Conservation (phyloP, 2,797 vertebrate genomes). For the Arremon brunneinucha region DNA sequence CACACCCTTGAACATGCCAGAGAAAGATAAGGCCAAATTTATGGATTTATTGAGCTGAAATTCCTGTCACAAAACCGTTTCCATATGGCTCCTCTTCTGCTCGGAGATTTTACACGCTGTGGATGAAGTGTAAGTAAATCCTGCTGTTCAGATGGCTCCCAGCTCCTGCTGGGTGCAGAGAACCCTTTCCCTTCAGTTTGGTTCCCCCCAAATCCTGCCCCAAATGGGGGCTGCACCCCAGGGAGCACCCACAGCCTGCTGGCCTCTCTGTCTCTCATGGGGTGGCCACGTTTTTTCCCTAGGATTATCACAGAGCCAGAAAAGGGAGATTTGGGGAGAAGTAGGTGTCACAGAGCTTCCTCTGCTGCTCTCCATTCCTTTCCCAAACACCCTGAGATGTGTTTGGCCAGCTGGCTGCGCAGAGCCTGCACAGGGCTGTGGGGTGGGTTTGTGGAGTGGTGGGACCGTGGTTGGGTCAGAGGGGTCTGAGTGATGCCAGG, state of each 20-base stretch:
- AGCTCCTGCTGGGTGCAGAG: neutral
- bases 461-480: neutral
- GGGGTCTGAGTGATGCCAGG: fast-evolving
- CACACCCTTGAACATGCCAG: neutral
- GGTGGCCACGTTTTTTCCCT: fast-evolving
- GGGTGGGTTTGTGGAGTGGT: neutral
- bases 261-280: fast-evolving
- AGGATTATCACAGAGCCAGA: neutral
- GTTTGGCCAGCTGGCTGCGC: neutral
- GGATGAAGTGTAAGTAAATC: conserved; percentile 51
- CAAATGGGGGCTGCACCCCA: neutral
- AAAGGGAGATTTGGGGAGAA: neutral
- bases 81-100: conserved; percentile 56
- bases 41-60: conserved; percentile 43
- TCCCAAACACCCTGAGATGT: fast-evolving
- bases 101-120: neutral
- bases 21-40: conserved; percentile 40
- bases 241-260: neutral
- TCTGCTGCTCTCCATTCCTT: fast-evolving
- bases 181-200: neutral
- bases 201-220: neutral
- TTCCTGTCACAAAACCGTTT: conserved; percentile 39
- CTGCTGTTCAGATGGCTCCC: conserved; percentile 26
- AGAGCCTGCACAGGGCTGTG: neutral
- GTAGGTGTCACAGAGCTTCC: neutral